A percentile compares a stretch with the other conserved stretches of the same genome.
These are phyloP conservation scores for Grammomys surdaster DNA, from an alignment of 2,113 vertebrate genomes.

Conservation along the genomic window DNA sequence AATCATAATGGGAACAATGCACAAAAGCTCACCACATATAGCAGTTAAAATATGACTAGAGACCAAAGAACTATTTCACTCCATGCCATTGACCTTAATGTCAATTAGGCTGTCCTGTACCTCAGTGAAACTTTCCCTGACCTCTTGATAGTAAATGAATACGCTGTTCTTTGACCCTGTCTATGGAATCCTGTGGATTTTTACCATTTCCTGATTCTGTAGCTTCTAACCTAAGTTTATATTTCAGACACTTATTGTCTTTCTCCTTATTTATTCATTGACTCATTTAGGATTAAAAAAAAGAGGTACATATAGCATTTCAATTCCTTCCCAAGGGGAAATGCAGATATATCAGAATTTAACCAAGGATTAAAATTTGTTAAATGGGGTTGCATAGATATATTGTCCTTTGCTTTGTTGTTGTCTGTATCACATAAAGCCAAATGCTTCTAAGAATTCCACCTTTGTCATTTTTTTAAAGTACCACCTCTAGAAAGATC, in stretches of 20 bases:
- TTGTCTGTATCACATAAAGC: not conserved
- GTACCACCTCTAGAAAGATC: not conserved
- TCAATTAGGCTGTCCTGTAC: not conserved
- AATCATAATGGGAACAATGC: constrained; percentile 59
- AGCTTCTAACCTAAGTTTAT: not conserved
- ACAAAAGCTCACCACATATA: constrained; percentile 32
- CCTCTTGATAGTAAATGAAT: not conserved
- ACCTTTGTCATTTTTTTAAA: not conserved
- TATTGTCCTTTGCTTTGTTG: not conserved
- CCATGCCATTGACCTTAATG: not conserved
- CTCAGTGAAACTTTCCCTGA: not conserved
- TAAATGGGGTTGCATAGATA: not conserved
- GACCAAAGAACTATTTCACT: constrained; percentile 22
- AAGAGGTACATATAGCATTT: not conserved
- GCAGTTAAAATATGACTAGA: constrained; percentile 32
- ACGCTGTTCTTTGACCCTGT: not conserved
- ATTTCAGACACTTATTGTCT: not conserved
- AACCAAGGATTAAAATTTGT: not conserved
- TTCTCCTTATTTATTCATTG: not conserved
- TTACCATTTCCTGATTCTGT: not conserved
- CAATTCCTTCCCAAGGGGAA: not conserved
- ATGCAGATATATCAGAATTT: not conserved
- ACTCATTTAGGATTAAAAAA: not conserved
- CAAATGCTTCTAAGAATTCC: not conserved
- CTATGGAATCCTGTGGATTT: not conserved